Evolutionary conservation across 2,888 invertebrate species (phyloP).

Genomic region (Pristionchus entomophagus): DNA sequence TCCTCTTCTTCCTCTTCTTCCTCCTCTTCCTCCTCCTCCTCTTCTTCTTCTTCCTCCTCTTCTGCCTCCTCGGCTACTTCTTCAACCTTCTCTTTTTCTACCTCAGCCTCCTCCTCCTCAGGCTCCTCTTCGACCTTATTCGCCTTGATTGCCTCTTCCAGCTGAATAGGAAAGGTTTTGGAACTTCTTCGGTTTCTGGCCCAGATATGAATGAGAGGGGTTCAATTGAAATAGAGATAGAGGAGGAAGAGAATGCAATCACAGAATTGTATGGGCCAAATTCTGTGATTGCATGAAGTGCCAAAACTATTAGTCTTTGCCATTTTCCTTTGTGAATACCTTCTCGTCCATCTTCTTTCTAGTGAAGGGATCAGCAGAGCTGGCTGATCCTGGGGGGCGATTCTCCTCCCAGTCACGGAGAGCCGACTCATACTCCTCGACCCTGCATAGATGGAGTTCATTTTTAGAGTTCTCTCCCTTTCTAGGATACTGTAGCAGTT

Average conservation of each 20-base stretch:
- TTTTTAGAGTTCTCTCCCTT: background rate
- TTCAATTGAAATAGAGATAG: no score
- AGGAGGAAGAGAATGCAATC: no score
- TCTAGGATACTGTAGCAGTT: background rate
- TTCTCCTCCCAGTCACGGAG: slow-evolving; percentile 75
- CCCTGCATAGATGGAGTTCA: slow-evolving; percentile 54
- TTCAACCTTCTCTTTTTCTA: slow-evolving; percentile 50
- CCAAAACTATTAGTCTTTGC: slow-evolving; percentile 31
- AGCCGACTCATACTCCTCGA: slow-evolving; percentile 74
- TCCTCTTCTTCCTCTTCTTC: slow-evolving; percentile 57
- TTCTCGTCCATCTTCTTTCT: slow-evolving; percentile 53
- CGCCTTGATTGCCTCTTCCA: slow-evolving; percentile 48
- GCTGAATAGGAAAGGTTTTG: slow-evolving; percentile 25
- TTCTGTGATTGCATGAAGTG: no score
- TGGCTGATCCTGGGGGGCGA: slow-evolving; percentile 73
- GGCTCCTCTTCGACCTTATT: slow-evolving; percentile 55
- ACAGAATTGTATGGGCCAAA: no score
- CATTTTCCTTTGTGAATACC: slow-evolving; percentile 5
- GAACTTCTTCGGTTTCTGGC: no score
- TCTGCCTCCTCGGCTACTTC: slow-evolving; percentile 55
- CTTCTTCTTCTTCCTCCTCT: slow-evolving; percentile 62
- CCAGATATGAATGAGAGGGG: no score
- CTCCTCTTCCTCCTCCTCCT: slow-evolving; percentile 63
- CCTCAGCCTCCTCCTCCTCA: slow-evolving; percentile 53
- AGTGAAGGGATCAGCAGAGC: slow-evolving; percentile 70